Percentiles rank a stretch among this genome's conserved stretches.
These are phyloP conservation scores for Odontothrips loti DNA, from an alignment of 2,888 invertebrate genomes.

Conservation along the genomic window DNA sequence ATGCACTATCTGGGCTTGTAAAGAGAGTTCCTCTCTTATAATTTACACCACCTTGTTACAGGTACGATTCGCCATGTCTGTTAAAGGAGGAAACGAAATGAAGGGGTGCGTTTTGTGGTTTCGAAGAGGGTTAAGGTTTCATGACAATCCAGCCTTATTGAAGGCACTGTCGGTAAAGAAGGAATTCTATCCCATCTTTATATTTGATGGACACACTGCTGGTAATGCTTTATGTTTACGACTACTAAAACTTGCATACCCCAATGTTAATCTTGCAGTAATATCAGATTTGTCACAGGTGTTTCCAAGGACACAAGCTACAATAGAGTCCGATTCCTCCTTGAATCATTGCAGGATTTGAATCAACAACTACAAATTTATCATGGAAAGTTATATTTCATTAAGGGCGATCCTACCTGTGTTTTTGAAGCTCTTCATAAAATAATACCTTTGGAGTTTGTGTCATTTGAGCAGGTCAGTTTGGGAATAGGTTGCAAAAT, in stretches of 20 bases:
- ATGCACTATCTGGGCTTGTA: neutral
- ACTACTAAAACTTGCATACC: constrained; percentile 28
- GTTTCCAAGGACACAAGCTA: constrained; percentile 57
- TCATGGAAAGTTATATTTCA: constrained; percentile 57
- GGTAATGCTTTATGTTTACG: constrained; percentile 44
- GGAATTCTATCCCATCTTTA: constrained; percentile 60
- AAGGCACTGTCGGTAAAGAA: constrained; percentile 51
- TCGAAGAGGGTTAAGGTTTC: constrained; percentile 39
- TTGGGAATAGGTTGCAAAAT: neutral
- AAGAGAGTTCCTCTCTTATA: neutral
- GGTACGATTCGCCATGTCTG: neutral
- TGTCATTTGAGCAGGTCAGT: constrained; percentile 48
- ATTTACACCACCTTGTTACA: neutral
- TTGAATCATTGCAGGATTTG: constrained; percentile 62
- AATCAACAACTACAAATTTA: constrained; percentile 54
- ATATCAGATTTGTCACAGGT: constrained; percentile 47
- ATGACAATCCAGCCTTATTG: constrained; percentile 52
- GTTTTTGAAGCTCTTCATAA: constrained; percentile 58
- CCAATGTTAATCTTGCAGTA: neutral
- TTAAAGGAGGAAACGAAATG: neutral
- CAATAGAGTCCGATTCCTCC: constrained; percentile 64
- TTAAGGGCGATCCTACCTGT: constrained; percentile 57
- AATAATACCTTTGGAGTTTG: constrained; percentile 51
- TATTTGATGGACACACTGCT: constrained; percentile 71
- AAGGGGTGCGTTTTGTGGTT: constrained; percentile 38